Evolutionary conservation across 2,797 vertebrate genomes (phyloP).

Genomic region (Gastrophryne carolinensis): DNA sequence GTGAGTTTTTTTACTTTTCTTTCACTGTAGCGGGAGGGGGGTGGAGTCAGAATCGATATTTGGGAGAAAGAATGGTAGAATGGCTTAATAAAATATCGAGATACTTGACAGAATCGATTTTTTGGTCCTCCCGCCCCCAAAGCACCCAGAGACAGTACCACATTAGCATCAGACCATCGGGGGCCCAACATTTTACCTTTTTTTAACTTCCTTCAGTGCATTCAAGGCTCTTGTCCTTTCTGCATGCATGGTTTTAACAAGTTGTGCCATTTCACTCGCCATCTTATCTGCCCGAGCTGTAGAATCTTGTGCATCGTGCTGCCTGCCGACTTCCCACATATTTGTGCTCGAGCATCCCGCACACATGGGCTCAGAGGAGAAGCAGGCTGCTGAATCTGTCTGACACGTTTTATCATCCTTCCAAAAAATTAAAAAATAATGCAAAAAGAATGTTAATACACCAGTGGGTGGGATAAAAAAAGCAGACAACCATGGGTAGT

Average conservation of each 20-base stretch:
- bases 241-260: constrained; percentile 60
- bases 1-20: too few species aligned
- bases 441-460: neutral
- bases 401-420: constrained; percentile 16
- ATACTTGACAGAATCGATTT: too few species aligned
- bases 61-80: too few species aligned
- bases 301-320: neutral
- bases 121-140: too few species aligned
- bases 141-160: neutral
- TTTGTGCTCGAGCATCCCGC: neutral
- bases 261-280: constrained; percentile 68
- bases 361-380: neutral
- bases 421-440: neutral
- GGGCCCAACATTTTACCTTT: constrained; percentile 75
- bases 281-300: constrained; percentile 55
- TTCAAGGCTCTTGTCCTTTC: constrained; percentile 68
- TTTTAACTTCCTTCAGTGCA: constrained; percentile 68
- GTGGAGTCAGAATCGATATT: too few species aligned
- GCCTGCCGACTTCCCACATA: neutral
- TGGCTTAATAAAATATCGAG: too few species aligned
- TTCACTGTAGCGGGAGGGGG: too few species aligned
- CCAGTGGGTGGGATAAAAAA: neutral
- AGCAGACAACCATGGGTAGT: too few species aligned
- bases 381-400: neutral
- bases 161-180: neutral